These are phyloP conservation scores for Monochamus saltuarius DNA, from an alignment of 1,140 invertebrate genomes.

Conservation along the genomic window DNA sequence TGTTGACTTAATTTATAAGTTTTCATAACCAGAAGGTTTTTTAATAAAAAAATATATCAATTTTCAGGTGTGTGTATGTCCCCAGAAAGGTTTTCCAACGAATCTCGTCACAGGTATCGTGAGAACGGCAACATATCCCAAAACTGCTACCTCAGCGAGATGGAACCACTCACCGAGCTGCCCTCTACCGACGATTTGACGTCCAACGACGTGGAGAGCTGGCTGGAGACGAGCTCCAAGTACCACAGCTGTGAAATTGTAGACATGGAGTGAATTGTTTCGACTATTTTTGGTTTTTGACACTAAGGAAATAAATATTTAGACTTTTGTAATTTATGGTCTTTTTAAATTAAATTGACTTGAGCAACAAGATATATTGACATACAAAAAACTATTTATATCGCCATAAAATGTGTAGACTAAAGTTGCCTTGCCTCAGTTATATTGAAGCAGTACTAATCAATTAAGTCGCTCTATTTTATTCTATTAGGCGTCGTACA, in stretches of 20 bases:
- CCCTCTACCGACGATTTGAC: conserved; percentile 67
- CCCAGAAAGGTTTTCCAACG: conserved; percentile 14
- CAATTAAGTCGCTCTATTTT: no score
- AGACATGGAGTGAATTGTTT: conserved; percentile 57
- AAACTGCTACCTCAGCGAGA: conserved; percentile 51
- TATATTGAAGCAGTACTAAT: no score
- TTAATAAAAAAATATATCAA: no score
- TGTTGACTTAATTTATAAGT: no score
- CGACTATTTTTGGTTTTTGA: not conserved
- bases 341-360: conserved; percentile 1
- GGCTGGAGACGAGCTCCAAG: conserved; percentile 71
- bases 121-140: conserved; percentile 46
- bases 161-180: conserved; percentile 62
- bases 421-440: no score
- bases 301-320: not conserved
- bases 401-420: no score
- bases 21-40: no score
- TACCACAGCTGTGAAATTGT: conserved; percentile 73
- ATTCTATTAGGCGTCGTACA: no score
- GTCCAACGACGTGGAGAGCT: conserved; percentile 64
- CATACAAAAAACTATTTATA: no score
- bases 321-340: not conserved
- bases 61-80: conserved; percentile 28
- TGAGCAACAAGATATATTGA: no score
- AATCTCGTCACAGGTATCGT: conserved; percentile 41